phyloP scores from a whole-genome alignment of 2,113 vertebrate genomes.

The Panthera tigris region DNA sequence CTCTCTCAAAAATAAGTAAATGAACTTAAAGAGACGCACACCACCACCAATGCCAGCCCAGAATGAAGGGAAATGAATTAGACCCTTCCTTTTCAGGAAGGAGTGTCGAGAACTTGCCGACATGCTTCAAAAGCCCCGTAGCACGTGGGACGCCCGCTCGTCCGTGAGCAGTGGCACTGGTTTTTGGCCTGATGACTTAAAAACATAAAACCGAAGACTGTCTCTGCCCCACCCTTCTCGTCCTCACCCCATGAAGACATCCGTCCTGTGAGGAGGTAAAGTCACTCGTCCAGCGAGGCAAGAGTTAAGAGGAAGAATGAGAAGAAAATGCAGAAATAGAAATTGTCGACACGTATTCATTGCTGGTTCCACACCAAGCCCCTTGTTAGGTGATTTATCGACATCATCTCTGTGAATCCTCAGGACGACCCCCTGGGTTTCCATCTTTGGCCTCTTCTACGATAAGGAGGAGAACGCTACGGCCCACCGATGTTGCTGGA shows the following conservation, averaged over 20 bases:
- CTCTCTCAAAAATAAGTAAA: too few relatives aligned
- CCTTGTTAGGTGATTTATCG: background rate
- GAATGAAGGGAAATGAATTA: background rate
- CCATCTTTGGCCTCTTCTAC: background rate
- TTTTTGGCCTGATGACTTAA: background rate
- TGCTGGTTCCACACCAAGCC: background rate
- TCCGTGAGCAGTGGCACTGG: background rate
- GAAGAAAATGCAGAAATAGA: background rate
- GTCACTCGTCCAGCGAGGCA: background rate
- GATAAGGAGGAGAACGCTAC: background rate
- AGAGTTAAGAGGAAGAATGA: background rate
- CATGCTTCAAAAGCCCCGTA: background rate
- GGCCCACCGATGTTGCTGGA: too few relatives aligned
- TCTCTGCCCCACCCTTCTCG: background rate
- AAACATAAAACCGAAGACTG: background rate
- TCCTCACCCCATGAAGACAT: background rate
- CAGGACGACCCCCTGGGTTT: background rate
- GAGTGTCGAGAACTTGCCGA: background rate
- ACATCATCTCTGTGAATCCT: background rate
- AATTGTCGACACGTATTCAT: background rate
- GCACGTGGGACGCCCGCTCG: background rate
- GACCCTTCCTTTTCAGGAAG: background rate
- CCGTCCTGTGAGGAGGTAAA: background rate
- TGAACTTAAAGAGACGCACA: background rate
- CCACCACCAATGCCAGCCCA: too few relatives aligned